Evolutionary conservation across 2,113 vertebrate species (phyloP).

Genomic region (Cathartes aura): DNA sequence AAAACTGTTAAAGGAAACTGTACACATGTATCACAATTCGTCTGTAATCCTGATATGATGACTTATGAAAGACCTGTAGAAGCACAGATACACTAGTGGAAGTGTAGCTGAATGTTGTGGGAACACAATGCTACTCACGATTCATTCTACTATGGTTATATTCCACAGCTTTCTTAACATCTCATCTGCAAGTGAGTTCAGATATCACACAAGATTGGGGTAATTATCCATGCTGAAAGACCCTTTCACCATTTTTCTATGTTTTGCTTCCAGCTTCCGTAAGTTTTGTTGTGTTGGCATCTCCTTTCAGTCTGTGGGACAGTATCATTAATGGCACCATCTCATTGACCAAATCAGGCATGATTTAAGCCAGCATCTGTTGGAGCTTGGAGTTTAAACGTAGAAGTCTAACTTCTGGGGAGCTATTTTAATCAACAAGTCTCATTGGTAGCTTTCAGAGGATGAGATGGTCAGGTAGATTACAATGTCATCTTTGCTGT

Average conservation of each 20-base stretch:
- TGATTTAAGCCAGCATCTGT: not conserved
- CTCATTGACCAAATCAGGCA: not conserved
- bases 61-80: not conserved
- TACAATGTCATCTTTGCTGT: not conserved
- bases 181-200: not conserved
- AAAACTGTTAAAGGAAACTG: not conserved
- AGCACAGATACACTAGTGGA: not conserved
- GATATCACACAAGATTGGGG: accelerated
- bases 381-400: not conserved
- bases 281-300: not conserved
- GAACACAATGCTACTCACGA: not conserved
- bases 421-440: not conserved
- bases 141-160: not conserved
- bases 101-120: accelerated
- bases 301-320: not conserved
- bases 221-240: not conserved
- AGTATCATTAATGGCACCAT: not conserved
- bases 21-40: not conserved
- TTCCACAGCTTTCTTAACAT: not conserved
- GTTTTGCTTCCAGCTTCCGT: not conserved
- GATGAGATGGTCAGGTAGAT: not conserved
- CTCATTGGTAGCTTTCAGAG: not conserved
- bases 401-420: not conserved
- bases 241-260: not conserved
- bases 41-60: not conserved